Base-by-base conservation (phyloP, 2,113 vertebrate genomes). In the Ameiurus melas region DNA sequence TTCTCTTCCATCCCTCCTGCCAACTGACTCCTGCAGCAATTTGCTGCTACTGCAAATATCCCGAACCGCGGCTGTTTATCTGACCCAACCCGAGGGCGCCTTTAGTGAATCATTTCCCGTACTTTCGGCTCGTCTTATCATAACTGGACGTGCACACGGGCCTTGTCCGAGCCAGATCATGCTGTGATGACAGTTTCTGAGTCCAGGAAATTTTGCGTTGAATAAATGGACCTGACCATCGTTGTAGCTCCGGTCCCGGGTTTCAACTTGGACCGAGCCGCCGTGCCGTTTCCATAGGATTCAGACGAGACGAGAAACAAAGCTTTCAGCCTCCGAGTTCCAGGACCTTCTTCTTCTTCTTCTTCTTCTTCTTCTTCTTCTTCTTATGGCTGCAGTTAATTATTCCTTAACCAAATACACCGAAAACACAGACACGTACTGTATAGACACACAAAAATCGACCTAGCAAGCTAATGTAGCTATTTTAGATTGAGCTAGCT, bases 21-120 rank as follows among this genome's bases (percentile, higher is more conserved):
- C 88, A 86, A 91, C 79, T 92, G 90, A 91, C 92, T 88, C 25
- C 70, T 47, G 19, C 39, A 77, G 89, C 89, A 91, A 81, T 93
- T 92, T 87, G 68, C 84, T 55, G 77, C 70, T 84, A 77, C 86
- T 86, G 88, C 78, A 77, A 51, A 89, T 91, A 90, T 90, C 90
- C 84, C 71, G 87, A n/a, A 83, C 86, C 88, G 55, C 53, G 83
- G 27, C 51, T 81, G 57, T 88, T 78, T 64, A 84, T 88, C 71
- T 25, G 86, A 36, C 84, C 89, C 79, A 68, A 25, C 71, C 68
- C 79, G 83, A 79, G 79, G 87, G 88, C 85, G 79, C 57, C 60
- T 60, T 86, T 14, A 16, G 53, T 68, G 68, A 84, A 77, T 86
- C 85, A 79, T 88, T 88, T 88, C 86, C 86, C 78, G 33, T 83